Evolutionary conservation across 1,140 invertebrate species (phyloP), one percentile per base, ranked within the genome.

Genomic region (Rhynchophorus ferrugineus): DNA sequence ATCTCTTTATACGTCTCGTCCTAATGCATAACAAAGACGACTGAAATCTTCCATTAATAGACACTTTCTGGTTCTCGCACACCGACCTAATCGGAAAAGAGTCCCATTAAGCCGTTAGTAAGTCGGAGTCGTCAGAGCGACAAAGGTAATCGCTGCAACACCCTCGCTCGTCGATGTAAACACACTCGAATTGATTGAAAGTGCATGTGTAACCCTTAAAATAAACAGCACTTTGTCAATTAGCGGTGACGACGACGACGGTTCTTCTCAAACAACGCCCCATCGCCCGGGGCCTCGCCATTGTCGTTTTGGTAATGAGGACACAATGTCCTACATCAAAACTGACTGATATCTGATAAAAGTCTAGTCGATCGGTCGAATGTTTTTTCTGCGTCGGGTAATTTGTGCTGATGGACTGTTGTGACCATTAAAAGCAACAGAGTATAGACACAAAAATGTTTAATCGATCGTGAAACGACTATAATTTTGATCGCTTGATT

Each of bases 191-290:
- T 57, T 54, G 57, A 61, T 61, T 61, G 60, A 56, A 61, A 61
- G 60, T 61, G 60, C 57, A 59, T 61, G 57, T 59, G 57, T 58
- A 58, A 53, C 60, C 60, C 60, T 61, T 61, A 61, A 57, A 61
- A 61, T 61, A 61, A 61, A 61, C 60, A 61, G 47, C 54, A 56
- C 57, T 59, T 57, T 57, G 60, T 59, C 60, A 61, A 59, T 61
- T 61, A 61, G 55, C 51, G 60, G 59, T 54, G 57, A 43, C 48
- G 47, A 58, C 56, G 38, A 44, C 52, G 33, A 49, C 51, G 49
- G 51, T 51, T 46, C 49, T 49, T 43, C 29, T 52, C 50, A 49
- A 55, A 52, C 50, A 55, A 54, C 38, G 38, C 22, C 45, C n/a
- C 22, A 17, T 18, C 2, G 34, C 43, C 43, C 21, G 42, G 16